Evolutionary conservation across 2,797 vertebrate genomes (phyloP), one percentile per base, ranked within the genome.

Genomic region (Danio albolineatus): DNA sequence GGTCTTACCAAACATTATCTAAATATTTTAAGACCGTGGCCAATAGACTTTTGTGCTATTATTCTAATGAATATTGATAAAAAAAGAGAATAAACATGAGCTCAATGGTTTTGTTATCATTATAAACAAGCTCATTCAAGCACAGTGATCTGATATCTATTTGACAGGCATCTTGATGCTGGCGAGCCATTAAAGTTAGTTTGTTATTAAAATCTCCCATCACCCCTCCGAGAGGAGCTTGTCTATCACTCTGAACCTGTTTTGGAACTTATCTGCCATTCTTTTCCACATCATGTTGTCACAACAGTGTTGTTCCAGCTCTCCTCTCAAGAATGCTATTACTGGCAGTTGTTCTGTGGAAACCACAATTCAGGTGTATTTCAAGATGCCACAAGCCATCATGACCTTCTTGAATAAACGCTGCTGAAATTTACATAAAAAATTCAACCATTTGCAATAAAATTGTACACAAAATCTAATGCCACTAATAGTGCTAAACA

Each of bases 281-380:
- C 82, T 74, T 60, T 81, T 71, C 71, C 78, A 83, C 79, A 53
- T 17, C n/a, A 5, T 94, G 90, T 95, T 94, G 92, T 92, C 89
- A 86, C 91, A 95, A 94, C 91, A 94, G 54, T 60, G 2, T 17
- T 56, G 77, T 90, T 86, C 88, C 89, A 82, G 85, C 82, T 86
- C 85, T 84, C 70, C 84, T 86, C 82, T 79, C 73, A 59, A 86
- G 83, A 75, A 88, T 89, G 86, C 80, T 73, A 83, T 84, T 84
- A 76, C 84, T 84, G 76, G 43, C 81, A 61, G 46, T 57, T 56
- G 54, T 79, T 65, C 76, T 70, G 57, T 43, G 66, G 61, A 65
- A 79, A 78, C 83, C 81, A 53, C 5, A 46, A 67, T 67, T 81
- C 12, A 48, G 83, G 61, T 59, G 38, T 84, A 48, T 49, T 36